A percentile compares a stretch with the other conserved stretches of the same genome.
Conservation (phyloP, 2,888 invertebrate species). For the Idaea dimidiata region DNA sequence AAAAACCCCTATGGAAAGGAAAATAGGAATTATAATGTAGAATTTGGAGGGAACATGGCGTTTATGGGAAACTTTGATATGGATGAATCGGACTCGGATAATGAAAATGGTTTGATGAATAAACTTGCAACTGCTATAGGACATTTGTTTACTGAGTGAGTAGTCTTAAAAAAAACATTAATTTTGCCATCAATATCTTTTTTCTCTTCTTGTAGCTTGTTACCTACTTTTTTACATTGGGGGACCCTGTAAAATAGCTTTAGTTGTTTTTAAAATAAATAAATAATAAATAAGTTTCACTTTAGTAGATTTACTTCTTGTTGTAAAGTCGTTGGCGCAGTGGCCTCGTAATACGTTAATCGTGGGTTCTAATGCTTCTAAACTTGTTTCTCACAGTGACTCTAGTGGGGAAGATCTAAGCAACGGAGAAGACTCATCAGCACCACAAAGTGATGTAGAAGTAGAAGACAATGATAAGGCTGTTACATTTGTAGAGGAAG, state of each 20-base stretch:
- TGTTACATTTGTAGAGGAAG: conserved; percentile 57
- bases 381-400: conserved; percentile 42
- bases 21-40: conserved; percentile 56
- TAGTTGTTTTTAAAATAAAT: no score
- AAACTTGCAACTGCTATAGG: conserved; percentile 87
- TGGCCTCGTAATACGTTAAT: neutral
- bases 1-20: conserved; percentile 61
- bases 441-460: conserved; percentile 61
- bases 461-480: conserved; percentile 53
- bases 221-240: no score
- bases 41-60: conserved; percentile 71
- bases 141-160: conserved; percentile 88
- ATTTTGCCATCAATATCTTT: no score
- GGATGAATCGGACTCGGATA: conserved; percentile 88
- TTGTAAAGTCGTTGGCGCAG: neutral
- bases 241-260: no score
- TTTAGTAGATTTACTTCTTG: no score
- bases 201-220: no score
- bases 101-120: conserved; percentile 85
- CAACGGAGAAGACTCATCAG: conserved; percentile 66
- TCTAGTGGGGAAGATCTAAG: conserved; percentile 69
- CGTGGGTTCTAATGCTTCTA: neutral
- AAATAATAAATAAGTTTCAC: no score
- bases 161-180: conserved; percentile 14
- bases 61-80: conserved; percentile 74